Conservation (phyloP, 2,888 invertebrate genomes). For the Charanyca ferruginea region DNA sequence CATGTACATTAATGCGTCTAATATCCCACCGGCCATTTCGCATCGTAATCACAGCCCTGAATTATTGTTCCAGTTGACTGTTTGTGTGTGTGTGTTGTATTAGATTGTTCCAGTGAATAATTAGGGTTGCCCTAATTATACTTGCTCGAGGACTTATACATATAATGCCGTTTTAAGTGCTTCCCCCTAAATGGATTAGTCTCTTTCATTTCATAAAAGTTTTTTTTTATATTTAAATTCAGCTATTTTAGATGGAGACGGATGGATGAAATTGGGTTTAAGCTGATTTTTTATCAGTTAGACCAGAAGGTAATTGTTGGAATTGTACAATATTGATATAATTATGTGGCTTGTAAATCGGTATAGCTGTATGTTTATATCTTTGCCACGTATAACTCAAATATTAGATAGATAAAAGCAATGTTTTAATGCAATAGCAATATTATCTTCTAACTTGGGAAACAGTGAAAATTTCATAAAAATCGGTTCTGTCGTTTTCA, state of each 20-base stretch:
- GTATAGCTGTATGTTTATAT: too few relatives aligned
- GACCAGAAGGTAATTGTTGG: too few relatives aligned
- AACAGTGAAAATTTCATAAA: too few relatives aligned
- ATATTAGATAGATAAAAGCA: too few relatives aligned
- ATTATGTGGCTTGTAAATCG: too few relatives aligned
- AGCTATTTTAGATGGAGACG: neutral
- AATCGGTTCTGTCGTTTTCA: too few relatives aligned
- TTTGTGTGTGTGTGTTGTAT: slow-evolving; percentile 24
- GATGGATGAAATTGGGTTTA: neutral
- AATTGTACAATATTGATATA: too few relatives aligned
- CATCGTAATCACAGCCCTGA: slow-evolving; percentile 56
- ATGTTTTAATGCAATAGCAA: too few relatives aligned
- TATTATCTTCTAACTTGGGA: too few relatives aligned
- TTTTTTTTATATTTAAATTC: neutral
- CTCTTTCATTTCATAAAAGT: neutral
- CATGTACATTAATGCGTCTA: slow-evolving; percentile 46
- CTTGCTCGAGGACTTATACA: slow-evolving; percentile 1
- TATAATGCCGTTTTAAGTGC: slow-evolving; percentile 30
- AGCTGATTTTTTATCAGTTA: too few relatives aligned
- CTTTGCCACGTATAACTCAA: too few relatives aligned
- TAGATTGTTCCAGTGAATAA: slow-evolving; percentile 36
- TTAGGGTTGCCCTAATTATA: slow-evolving; percentile 30
- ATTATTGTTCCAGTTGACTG: slow-evolving; percentile 46
- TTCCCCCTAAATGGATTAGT: slow-evolving; percentile 28
- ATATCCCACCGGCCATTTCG: slow-evolving; percentile 52